Conservation (phyloP, 2,888 invertebrate species). For the Lasiommata megera region DNA sequence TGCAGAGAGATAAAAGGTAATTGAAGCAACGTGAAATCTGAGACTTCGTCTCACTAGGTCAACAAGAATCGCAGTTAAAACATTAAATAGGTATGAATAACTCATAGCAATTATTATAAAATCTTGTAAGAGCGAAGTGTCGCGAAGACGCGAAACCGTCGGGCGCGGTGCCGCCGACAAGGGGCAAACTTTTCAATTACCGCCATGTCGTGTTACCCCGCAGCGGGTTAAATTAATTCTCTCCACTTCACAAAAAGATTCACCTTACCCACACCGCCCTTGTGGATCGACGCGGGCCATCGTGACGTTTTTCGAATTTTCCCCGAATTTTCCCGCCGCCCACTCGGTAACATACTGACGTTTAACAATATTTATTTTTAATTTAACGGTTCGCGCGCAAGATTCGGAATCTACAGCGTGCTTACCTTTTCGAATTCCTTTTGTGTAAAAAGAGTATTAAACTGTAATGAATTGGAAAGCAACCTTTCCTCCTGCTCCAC, state of each 20-base stretch:
- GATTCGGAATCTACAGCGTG: slow-evolving; percentile 66
- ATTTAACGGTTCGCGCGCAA: slow-evolving; percentile 74
- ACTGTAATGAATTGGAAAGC: slow-evolving; percentile 55
- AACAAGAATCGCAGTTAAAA: slow-evolving; percentile 7
- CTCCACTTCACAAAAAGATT: slow-evolving; percentile 81
- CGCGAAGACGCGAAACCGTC: slow-evolving; percentile 48
- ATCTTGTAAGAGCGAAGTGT: slow-evolving; percentile 41
- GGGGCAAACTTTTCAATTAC: slow-evolving; percentile 82
- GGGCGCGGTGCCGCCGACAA: slow-evolving; percentile 54
- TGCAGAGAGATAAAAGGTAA: too few species aligned
- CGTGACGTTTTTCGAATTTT: slow-evolving; percentile 58
- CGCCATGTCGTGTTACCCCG: slow-evolving; percentile 80
- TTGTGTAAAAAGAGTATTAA: slow-evolving; percentile 59
- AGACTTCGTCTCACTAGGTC: too few species aligned
- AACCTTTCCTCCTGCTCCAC: slow-evolving; percentile 28
- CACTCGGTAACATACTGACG: slow-evolving; percentile 81
- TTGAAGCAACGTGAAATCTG: too few species aligned
- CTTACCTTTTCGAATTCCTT: slow-evolving; percentile 67
- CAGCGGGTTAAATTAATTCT: slow-evolving; percentile 82
- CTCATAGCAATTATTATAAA: slow-evolving; percentile 45
- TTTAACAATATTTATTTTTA: slow-evolving; percentile 81
- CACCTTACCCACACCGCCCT: slow-evolving; percentile 64
- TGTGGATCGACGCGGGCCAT: slow-evolving; percentile 64
- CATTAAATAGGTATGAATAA: slow-evolving; percentile 25
- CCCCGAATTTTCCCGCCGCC: slow-evolving; percentile 56